Base-by-base conservation (phyloP, 37 sponge, comb jelly and placozoan species). In the Petrosia ficiformis region DNA sequence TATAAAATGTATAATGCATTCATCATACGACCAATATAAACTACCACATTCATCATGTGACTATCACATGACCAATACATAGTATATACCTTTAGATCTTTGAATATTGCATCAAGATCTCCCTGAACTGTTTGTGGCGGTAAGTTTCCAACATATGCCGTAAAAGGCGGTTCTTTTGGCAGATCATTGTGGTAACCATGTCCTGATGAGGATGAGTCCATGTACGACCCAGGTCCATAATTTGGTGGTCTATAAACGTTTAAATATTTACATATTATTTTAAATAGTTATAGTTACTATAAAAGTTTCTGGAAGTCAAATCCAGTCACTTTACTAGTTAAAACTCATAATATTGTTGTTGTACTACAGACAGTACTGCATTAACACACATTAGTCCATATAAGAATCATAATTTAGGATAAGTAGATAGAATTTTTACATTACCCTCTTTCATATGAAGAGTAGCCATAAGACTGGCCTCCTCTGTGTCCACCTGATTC, bases 101-200 rank as follows among this genome's bases (percentile, higher is more conserved):
- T 83, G 70, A 97, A 97, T 26, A 97, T 97, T 35, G 73, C 73
- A 65, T 92, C 94, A 25, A 97, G 60, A 71, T 97, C 97, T 0
- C 97, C 94, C 57, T 90, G 97, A n/a, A 97, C 92, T 74, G 92
- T 90, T n/a, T 87, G 71, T 21, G 57, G 70, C 26, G 97, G 97
- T 58, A 97, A 65, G 65, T 97, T 97, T 21, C 97, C 97, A 28
- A 97, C 97, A 75, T 73, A 97, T 2, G 89, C 92, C 1, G 86
- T 87, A 82, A 84, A 97, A 14, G 97, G 97, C 3, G 97, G 94
- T 66, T 97, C 88, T 0, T 82, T 80, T 16, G 97, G 94, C 35
- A 96, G 78, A 28, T 87, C 92, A 4, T 44, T 57, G 10, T 57
- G 65, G 4, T 71, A 3, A 22, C 37, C 72, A 24, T 39, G 77